Evolutionary conservation across 2,888 invertebrate genomes (phyloP).

Genomic region (Seladonia tumulorum): DNA sequence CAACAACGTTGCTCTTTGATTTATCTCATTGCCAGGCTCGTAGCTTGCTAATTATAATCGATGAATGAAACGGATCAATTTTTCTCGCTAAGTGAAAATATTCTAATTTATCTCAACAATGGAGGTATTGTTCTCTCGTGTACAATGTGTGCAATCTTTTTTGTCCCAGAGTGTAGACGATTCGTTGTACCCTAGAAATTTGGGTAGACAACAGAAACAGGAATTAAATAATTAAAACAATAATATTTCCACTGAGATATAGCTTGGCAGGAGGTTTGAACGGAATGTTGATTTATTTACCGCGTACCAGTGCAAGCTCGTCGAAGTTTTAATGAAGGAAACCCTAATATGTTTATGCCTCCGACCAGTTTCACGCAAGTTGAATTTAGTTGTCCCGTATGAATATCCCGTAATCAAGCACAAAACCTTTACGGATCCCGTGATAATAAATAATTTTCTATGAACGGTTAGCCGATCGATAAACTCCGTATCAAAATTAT

Average conservation of each 20-base stretch:
- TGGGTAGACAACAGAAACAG: too few species aligned
- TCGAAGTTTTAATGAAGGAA: background rate
- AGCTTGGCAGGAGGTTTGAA: background rate
- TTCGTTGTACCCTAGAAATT: too few species aligned
- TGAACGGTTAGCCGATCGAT: background rate
- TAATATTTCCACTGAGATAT: background rate
- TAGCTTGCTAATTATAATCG: background rate
- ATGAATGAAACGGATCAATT: too few species aligned
- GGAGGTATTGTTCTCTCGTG: too few species aligned
- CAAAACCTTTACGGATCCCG: background rate
- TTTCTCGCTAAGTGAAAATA: too few species aligned
- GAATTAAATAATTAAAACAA: background rate
- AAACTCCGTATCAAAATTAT: slow-evolving; percentile 6
- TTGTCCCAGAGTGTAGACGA: too few species aligned
- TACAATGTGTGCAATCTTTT: too few species aligned
- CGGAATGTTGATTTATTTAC: background rate
- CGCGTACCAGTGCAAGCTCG: background rate
- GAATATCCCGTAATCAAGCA: background rate
- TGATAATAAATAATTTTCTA: background rate
- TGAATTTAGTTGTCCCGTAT: background rate
- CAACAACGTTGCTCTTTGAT: slow-evolving; percentile 4
- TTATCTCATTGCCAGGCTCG: slow-evolving; percentile 10
- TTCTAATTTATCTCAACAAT: background rate
- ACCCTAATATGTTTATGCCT: background rate
- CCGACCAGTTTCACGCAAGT: background rate